A percentile compares a stretch with the other conserved stretches of the same genome.
Conservation (phyloP, 2,888 invertebrate species). For the Cotesia congregata region DNA sequence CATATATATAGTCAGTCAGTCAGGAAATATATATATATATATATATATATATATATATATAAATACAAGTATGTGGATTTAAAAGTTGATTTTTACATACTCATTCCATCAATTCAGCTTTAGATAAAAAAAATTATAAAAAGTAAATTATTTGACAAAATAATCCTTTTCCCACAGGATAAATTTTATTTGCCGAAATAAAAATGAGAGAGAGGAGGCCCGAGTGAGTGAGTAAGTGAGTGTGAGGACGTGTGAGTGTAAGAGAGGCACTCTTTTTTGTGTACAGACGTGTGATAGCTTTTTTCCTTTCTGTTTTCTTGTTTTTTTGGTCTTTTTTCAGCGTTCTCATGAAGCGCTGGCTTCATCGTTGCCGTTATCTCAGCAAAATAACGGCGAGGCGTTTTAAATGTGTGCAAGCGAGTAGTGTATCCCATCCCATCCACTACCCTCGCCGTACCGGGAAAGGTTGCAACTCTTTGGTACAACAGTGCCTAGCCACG, state of each 20-base stretch:
- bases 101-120: not conserved
- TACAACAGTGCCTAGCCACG: constrained; percentile 42
- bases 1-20: not conserved
- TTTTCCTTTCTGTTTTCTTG: constrained; percentile 3
- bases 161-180: not conserved
- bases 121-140: not conserved
- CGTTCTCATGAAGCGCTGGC: constrained; percentile 37
- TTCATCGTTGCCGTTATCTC: constrained; percentile 45
- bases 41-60: not conserved
- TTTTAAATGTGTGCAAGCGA: constrained; percentile 45
- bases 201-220: not conserved
- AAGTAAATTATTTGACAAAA: constrained; percentile 2
- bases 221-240: not conserved
- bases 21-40: not conserved
- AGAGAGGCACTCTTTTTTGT: not conserved
- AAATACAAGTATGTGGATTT: not conserved
- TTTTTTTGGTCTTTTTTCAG: constrained; percentile 15
- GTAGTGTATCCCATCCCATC: constrained; percentile 24
- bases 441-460: not conserved
- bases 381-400: constrained; percentile 47
- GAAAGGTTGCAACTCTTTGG: constrained; percentile 42
- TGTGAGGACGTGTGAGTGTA: not conserved
- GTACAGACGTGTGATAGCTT: constrained; percentile 18
- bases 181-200: constrained; percentile 1
- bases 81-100: constrained; percentile 9